Conservation (phyloP, 2,113 vertebrate species). For the Pseudopipra pipra region DNA sequence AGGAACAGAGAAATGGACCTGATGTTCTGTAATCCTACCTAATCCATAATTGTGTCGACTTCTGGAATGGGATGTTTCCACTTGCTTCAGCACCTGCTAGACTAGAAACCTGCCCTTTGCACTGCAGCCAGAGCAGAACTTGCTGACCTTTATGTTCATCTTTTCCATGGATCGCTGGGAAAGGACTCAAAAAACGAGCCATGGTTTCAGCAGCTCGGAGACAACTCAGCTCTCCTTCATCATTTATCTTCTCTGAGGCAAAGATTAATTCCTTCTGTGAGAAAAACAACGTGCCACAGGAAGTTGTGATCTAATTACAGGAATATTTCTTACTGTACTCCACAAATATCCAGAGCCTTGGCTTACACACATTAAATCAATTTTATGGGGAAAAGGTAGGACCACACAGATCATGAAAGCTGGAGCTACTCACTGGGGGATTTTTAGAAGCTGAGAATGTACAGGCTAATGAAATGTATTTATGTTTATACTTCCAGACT, state of each 20-base stretch:
- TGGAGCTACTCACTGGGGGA: not conserved
- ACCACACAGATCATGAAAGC: too few relatives aligned
- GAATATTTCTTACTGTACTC: not conserved
- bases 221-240: not conserved
- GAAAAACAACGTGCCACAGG: not conserved
- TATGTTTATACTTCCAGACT: not conserved
- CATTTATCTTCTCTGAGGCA: not conserved
- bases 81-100: conserved; percentile 28
- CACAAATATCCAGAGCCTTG: not conserved
- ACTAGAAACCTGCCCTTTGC: conserved; percentile 58
- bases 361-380: not conserved
- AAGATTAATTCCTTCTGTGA: conserved; percentile 26
- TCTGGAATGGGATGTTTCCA: conserved; percentile 5
- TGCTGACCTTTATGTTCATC: conserved; percentile 50
- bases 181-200: conserved; percentile 39
- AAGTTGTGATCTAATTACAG: not conserved
- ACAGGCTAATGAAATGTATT: not conserved
- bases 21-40: not conserved
- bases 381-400: not conserved
- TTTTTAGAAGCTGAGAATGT: not conserved
- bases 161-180: conserved; percentile 38
- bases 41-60: conserved; percentile 55
- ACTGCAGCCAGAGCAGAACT: not conserved
- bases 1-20: not conserved
- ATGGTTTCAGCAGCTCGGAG: not conserved